Evolutionary conservation across 2,888 invertebrate species (phyloP).

Genomic region (Entomobrya multifasciata): DNA sequence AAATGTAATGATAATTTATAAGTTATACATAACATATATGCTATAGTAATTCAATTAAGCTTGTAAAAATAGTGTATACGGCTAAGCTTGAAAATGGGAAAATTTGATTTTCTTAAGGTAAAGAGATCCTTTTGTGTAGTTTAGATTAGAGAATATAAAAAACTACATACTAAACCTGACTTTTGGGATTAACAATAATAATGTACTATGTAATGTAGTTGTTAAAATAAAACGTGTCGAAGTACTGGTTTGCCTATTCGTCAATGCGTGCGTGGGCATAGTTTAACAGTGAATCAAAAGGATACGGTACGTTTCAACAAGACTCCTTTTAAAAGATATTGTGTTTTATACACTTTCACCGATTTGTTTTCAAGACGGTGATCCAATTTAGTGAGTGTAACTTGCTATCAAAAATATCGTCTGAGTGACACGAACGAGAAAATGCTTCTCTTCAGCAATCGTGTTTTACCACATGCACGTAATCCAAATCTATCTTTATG

Average conservation of each 20-base stretch:
- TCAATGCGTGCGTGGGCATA: conserved; percentile 56
- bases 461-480: too few species aligned
- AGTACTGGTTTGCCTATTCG: not conserved
- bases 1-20: too few species aligned
- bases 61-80: too few species aligned
- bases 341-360: not conserved
- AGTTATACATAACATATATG: not conserved
- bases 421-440: too few species aligned
- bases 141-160: not conserved
- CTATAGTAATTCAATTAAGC: too few species aligned
- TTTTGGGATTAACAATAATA: not conserved
- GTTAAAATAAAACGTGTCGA: not conserved
- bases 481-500: too few species aligned
- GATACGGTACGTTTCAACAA: conserved; percentile 41
- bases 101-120: not conserved
- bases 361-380: too few species aligned
- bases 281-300: conserved; percentile 2
- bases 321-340: conserved; percentile 32
- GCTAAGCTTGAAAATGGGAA: not conserved
- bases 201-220: not conserved
- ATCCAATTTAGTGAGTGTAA: too few species aligned
- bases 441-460: not conserved
- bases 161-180: not conserved
- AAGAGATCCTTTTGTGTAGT: not conserved
- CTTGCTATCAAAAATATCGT: too few species aligned